phyloP scores from a whole-genome alignment of 2,888 invertebrate species.

The Euzetes globulus region DNA sequence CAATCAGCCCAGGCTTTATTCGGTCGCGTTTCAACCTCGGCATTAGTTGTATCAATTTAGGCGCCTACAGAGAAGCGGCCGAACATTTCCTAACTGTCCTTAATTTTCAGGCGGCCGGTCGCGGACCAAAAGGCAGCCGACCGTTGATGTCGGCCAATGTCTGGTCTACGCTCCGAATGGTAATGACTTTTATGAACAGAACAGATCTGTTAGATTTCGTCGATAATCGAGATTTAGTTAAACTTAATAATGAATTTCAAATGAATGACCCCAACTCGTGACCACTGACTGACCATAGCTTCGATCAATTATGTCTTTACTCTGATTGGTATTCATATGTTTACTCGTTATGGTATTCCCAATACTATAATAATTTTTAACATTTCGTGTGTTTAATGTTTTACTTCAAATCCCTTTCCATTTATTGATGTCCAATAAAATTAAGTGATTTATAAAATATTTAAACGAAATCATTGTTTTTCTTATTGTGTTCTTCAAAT shows the following conservation, averaged over 20 bases:
- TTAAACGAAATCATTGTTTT: too few relatives aligned
- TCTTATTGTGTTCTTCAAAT: too few relatives aligned
- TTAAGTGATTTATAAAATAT: too few relatives aligned
- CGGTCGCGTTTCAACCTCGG: constrained; percentile 95
- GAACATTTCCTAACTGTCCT: constrained; percentile 90
- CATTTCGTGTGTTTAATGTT: neutral
- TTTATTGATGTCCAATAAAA: neutral
- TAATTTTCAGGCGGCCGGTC: constrained; percentile 72
- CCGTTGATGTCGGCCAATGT: constrained; percentile 76
- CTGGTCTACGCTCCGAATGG: constrained; percentile 86
- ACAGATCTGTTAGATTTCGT: constrained; percentile 54
- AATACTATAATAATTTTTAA: neutral
- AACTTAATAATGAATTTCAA: constrained; percentile 47
- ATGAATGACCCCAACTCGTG: constrained; percentile 38
- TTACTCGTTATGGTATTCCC: neutral
- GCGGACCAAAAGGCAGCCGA: constrained; percentile 50
- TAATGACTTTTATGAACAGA: constrained; percentile 65
- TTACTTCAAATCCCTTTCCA: neutral
- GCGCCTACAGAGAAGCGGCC: constrained; percentile 81
- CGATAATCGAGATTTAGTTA: constrained; percentile 51
- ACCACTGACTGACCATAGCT: neutral
- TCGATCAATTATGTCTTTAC: constrained; percentile 6
- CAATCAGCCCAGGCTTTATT: constrained; percentile 89
- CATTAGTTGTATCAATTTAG: constrained; percentile 92
- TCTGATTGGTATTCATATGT: neutral